Percentiles rank a stretch among this genome's conserved stretches.
These are phyloP conservation scores for Ormyrus thymus DNA, from an alignment of 2,888 invertebrate species.

Conservation along the genomic window DNA sequence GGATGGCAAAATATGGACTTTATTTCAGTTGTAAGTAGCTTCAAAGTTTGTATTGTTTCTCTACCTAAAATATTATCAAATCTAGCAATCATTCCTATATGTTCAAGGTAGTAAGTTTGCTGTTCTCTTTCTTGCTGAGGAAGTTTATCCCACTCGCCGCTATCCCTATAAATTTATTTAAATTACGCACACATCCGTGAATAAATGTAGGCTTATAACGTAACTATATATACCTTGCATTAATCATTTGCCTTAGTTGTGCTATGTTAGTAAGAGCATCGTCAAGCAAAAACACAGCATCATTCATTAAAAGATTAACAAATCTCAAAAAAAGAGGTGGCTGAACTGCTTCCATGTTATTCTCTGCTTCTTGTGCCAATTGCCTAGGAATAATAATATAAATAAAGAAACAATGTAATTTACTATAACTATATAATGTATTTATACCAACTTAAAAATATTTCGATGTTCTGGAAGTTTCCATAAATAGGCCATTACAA, in stretches of 20 bases:
- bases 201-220: slow-evolving; percentile 21
- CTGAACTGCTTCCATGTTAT: slow-evolving; percentile 91
- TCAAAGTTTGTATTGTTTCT: slow-evolving; percentile 90
- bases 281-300: slow-evolving; percentile 95
- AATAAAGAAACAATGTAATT: slow-evolving; percentile 25
- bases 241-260: slow-evolving; percentile 88
- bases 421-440: slow-evolving; percentile 10
- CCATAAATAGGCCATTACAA: slow-evolving; percentile 95
- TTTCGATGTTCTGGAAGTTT: slow-evolving; percentile 85
- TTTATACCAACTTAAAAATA: slow-evolving; percentile 82
- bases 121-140: slow-evolving; percentile 84
- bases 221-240: slow-evolving; percentile 78
- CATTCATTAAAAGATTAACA: slow-evolving; percentile 96
- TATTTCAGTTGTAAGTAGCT: slow-evolving; percentile 85
- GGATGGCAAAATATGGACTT: slow-evolving; percentile 91
- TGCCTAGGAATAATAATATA: slow-evolving; percentile 74
- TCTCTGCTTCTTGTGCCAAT: slow-evolving; percentile 87
- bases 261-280: slow-evolving; percentile 94
- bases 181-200: background rate
- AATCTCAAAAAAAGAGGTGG: slow-evolving; percentile 96
- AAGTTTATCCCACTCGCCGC: slow-evolving; percentile 85
- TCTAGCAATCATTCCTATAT: slow-evolving; percentile 88
- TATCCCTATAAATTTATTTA: slow-evolving; percentile 76
- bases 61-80: slow-evolving; percentile 95
- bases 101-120: slow-evolving; percentile 83